Evolutionary conservation across 2,888 invertebrate genomes (phyloP), one percentile per base, ranked within the genome.

Genomic region (Dolichomitus sp.): DNA sequence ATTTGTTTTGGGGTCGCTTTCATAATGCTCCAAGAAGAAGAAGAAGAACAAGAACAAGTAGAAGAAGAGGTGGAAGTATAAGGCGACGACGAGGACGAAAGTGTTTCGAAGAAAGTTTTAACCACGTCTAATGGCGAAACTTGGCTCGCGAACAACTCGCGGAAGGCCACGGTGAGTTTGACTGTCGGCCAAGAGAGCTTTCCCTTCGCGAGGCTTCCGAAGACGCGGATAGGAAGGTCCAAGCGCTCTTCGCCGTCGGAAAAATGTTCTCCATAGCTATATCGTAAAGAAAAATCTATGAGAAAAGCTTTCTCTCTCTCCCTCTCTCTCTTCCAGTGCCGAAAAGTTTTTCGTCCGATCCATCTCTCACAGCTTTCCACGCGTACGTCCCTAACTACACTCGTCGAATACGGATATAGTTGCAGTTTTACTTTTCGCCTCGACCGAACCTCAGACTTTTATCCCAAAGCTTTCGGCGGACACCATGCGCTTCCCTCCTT

Each of bases 41-140:
- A 75, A 73, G 11, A 73, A 73, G 61, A 66, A 68, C 50, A 76
- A 81, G 70, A 57, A 69, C 63, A 57, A 45, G 45, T 59, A 59
- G 72, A 72, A 72, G 45, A 59, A 17, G 72, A 45, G 30, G 48
- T 45, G 17, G 54, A 70, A 42, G 42, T 70, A 88, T 85, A 88
- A 85, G 88, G 88, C 85, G 86, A 77, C 65, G 50, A 37, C 77
- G 81, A 81, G 63, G 90, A 90, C 89, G 92, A 92, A 93, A 93
- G 93, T 93, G 92, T 92, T 92, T 90, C 90, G 89, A 91, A 92
- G 92, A 93, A 93, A 93, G 92, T 93, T 93, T 92, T 91, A 91
- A 91, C 91, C 90, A 90, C 91, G 89, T 90, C 91, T 93, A 92
- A 92, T 92, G 91, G 90, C 89, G 88, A 92, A 92, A 92, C 92